phyloP scores from a whole-genome alignment of 2,113 vertebrate species.

The Thomomys bottae region DNA sequence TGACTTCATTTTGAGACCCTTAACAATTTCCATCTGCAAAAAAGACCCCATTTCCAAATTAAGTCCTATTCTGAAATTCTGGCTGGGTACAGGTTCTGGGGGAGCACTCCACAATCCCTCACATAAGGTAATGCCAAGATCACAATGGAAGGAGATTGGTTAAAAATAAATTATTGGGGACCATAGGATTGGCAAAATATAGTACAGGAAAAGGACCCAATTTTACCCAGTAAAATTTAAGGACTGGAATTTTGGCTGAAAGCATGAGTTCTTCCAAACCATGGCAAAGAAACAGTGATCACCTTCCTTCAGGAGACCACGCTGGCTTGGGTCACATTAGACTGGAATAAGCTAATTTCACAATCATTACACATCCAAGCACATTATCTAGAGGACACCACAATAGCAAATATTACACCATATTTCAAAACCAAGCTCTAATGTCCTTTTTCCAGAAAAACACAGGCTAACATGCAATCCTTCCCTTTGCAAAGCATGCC shows the following conservation, averaged over 20 bases:
- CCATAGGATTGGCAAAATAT: neutral
- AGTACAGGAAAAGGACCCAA: neutral
- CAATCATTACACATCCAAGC: neutral
- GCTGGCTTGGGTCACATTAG: neutral
- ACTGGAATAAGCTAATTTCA: conserved; percentile 20
- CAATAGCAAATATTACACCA: neutral
- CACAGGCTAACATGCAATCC: neutral
- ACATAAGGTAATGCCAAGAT: neutral
- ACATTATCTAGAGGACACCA: neutral
- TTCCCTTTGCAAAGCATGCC: neutral
- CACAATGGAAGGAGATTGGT: neutral
- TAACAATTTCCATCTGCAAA: neutral
- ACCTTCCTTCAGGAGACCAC: neutral
- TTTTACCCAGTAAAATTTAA: neutral
- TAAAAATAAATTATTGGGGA: neutral
- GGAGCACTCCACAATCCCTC: neutral
- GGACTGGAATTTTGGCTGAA: neutral
- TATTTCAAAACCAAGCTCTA: neutral
- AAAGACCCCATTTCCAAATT: neutral
- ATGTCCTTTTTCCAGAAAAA: neutral
- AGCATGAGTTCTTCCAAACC: neutral
- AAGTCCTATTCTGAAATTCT: conserved; percentile 1
- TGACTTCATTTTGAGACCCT: neutral
- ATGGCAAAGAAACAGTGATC: neutral
- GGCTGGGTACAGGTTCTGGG: neutral